phyloP scores from a whole-genome alignment of 2,113 vertebrate genomes.

The Geococcyx californianus region DNA sequence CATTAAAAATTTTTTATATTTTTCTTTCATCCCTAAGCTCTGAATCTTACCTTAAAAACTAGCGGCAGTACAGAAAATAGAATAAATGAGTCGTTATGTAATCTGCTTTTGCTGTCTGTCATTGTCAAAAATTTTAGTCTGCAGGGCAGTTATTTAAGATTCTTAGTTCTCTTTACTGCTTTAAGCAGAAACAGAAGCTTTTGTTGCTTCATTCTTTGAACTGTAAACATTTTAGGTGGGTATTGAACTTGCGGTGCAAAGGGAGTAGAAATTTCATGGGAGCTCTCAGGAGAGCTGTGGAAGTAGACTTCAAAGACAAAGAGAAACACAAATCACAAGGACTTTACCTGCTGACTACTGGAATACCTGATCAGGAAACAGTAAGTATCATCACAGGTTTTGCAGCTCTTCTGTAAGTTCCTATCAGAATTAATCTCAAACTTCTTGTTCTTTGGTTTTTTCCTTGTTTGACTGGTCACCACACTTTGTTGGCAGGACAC shows the following conservation, averaged over 20 bases:
- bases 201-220: neutral
- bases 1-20: neutral
- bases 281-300: constrained; percentile 75
- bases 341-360: constrained; percentile 83
- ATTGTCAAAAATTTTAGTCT: neutral
- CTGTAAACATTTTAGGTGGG: constrained; percentile 74
- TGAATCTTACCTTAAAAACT: neutral
- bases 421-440: neutral
- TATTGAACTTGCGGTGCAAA: constrained; percentile 69
- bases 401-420: neutral
- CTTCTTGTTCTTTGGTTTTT: too few relatives aligned
- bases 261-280: constrained; percentile 80
- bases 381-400: constrained; percentile 55
- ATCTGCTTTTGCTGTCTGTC: neutral
- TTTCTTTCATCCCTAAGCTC: neutral
- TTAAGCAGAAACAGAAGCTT: neutral
- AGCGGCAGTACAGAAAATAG: neutral
- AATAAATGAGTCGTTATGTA: neutral
- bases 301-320: constrained; percentile 74
- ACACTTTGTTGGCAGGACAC: neutral
- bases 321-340: constrained; percentile 71
- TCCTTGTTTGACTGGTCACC: neutral
- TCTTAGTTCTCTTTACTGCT: neutral
- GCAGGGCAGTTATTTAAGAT: neutral
- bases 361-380: constrained; percentile 81